Conservation (phyloP, 1,140 invertebrate genomes). For the Wasmannia auropunctata region DNA sequence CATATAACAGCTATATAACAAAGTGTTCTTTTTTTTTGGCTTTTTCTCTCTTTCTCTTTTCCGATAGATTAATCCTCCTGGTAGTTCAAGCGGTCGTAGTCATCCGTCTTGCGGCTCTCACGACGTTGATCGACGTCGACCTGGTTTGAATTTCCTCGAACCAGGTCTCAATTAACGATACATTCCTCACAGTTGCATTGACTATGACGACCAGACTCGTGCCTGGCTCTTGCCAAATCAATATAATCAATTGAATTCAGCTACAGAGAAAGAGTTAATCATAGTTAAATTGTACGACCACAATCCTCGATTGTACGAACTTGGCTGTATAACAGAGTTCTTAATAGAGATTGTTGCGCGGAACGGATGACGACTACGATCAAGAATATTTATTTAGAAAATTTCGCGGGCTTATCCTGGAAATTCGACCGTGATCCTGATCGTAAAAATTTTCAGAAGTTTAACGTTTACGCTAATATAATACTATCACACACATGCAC, state of each 20-base stretch:
- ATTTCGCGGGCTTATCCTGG: not conserved
- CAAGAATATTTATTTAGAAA: constrained; percentile 21
- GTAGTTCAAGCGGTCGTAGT: not conserved
- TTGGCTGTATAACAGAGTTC: not conserved
- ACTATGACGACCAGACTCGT: not conserved
- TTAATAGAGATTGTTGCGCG: not conserved
- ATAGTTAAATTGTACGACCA: not conserved
- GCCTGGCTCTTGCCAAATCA: not conserved
- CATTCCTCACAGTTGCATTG: not conserved
- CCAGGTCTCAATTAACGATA: not conserved
- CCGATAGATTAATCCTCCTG: not conserved
- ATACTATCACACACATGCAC: constrained; percentile 7
- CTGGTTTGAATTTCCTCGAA: not conserved
- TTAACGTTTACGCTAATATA: constrained; percentile 25
- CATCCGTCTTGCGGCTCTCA: not conserved
- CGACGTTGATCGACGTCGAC: not conserved
- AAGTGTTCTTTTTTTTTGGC: not conserved
- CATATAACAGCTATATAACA: not conserved
- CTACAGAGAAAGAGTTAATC: not conserved
- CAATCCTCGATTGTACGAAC: not conserved
- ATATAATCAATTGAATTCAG: not conserved
- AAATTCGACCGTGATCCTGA: not conserved
- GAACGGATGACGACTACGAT: constrained; percentile 24
- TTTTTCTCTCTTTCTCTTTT: not conserved
- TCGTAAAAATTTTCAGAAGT: constrained; percentile 28